Base-by-base conservation (phyloP, 2,888 invertebrate species). In the Scelioninae gen. 2 region DNA sequence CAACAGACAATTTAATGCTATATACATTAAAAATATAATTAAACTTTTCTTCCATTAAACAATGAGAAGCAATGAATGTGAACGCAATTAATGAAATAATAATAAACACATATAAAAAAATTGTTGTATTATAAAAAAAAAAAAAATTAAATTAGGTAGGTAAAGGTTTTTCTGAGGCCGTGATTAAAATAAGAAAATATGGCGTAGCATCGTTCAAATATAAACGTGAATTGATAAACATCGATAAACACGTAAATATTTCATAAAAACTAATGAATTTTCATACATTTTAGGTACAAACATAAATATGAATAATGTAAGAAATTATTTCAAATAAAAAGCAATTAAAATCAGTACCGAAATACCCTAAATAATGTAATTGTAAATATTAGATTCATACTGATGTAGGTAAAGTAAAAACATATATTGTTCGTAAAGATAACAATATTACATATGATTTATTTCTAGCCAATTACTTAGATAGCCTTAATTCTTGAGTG, bases 1-100 rank as follows among this genome's bases (percentile, higher is more conserved):
- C 58, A 58, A 57, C 19, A 60, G 61, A 61, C 61, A 48, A 37
- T 50, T 61, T 61, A 61, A 41, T 39, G 48, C 61, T 61, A 61
- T 22, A 39, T 60, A 48, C 61, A 61, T 61, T 50, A 61, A 61
- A 61, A 39, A 61, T 41, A 61, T 61, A 48, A 60, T 46, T 60
- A 46, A 60, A 46, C 45, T 53, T 39, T 39, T n/a, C 37, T 52
- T 39, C 10, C 6, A 39, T 31, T 25, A 22, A 25, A 52, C 15
- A 39, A n/a, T 10, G 1, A 18, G 11, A 52, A 52, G 13, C 57
- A 19, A 16, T 31, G 10, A 22, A 18, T 53, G 39, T 53, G 19
- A 41, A 50, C 11, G 31, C 16, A 15, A 19, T 46, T 46, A 25
- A 46, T 39, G 43, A 31, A 16, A 11, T 28, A 15, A 28, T 16